Percentiles rank a stretch among this genome's conserved stretches.
phyloP scores from a whole-genome alignment of 53 echinoderm and acorn worm species.

The Astropecten irregularis region DNA sequence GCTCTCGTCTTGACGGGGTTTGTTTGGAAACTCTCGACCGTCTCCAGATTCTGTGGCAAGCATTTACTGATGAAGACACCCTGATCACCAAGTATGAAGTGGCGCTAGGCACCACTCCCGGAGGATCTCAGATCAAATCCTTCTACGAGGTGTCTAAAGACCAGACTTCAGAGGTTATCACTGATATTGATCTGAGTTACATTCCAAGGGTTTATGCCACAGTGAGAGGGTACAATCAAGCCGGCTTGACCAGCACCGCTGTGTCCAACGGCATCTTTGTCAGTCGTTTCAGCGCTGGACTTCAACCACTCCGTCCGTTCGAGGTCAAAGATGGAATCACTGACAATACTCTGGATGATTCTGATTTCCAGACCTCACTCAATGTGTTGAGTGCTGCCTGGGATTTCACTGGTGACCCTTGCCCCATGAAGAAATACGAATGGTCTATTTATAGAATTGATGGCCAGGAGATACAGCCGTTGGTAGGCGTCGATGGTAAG shows the following conservation, averaged over 20 bases:
- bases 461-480: slow-evolving; percentile 48
- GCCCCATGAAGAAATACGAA: slow-evolving; percentile 60
- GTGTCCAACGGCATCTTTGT: slow-evolving; percentile 65
- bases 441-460: slow-evolving; percentile 69
- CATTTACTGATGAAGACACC: slow-evolving; percentile 52
- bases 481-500: slow-evolving; percentile 43
- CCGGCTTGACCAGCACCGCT: slow-evolving; percentile 46
- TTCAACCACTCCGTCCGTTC: slow-evolving; percentile 47
- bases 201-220: slow-evolving; percentile 22
- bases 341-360: background rate
- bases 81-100: slow-evolving; percentile 55
- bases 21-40: slow-evolving; percentile 39
- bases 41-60: slow-evolving; percentile 20
- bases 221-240: slow-evolving; percentile 53
- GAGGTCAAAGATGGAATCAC: slow-evolving; percentile 49
- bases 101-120: slow-evolving; percentile 56
- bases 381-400: slow-evolving; percentile 38
- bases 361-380: slow-evolving; percentile 50
- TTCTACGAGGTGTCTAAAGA: slow-evolving; percentile 43
- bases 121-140: slow-evolving; percentile 49
- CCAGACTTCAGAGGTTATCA: slow-evolving; percentile 23
- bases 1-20: slow-evolving; percentile 19
- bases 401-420: slow-evolving; percentile 75
- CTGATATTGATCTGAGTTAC: slow-evolving; percentile 10
- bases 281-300: slow-evolving; percentile 49